Base-by-base conservation (phyloP, 35 echinoderm and acorn worm species). In the Diadema setosum region DNA sequence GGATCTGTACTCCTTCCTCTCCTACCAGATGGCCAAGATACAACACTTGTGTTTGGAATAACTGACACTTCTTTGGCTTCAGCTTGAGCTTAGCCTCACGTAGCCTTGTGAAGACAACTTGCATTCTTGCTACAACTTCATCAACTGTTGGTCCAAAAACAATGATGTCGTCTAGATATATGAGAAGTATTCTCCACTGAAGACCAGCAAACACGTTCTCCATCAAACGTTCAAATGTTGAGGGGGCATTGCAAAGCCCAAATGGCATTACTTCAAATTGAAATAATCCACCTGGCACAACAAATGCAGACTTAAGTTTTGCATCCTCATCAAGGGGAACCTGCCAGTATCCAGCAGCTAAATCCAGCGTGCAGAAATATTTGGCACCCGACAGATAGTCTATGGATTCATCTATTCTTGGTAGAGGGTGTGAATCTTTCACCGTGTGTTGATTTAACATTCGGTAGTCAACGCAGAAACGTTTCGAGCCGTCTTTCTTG, bases 21-120 rank as follows among this genome's bases (percentile, higher is more conserved):
- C 45, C n/a, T 3, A 83, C 89, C 4, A 84, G 26, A 37, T 92
- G 84, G 29, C 84, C 90, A 2, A 93, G 56, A 35, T 81, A 93
- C 8, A n/a, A 9, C 2, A 93, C 91, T 35, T 16, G 4, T 45
- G 44, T n/a, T 30, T 49, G 43, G 18, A 88, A 67, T 4, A 93
- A 33, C 6, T 82, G 12, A 41, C 85, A 93, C 44, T 93, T 88
- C 11, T 45, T 65, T 2, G 70, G 91, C 2, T 70, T 88, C 39
- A 93, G 61, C 58, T 93, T 93, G 16, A 89, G 33, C 14, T 82
- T 34, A 14, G 46, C 70, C 0, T 82, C 26, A 39, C 76, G 24
- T 20, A 83, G 41, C 34, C 85, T 41, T 30, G 80, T 4, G 39
- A 93, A 93, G 1, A 82, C 70, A 5, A 50, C 8, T 24, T 39